Conservation (phyloP, 2,797 vertebrate species). For the Chaetodon trifasciatus region DNA sequence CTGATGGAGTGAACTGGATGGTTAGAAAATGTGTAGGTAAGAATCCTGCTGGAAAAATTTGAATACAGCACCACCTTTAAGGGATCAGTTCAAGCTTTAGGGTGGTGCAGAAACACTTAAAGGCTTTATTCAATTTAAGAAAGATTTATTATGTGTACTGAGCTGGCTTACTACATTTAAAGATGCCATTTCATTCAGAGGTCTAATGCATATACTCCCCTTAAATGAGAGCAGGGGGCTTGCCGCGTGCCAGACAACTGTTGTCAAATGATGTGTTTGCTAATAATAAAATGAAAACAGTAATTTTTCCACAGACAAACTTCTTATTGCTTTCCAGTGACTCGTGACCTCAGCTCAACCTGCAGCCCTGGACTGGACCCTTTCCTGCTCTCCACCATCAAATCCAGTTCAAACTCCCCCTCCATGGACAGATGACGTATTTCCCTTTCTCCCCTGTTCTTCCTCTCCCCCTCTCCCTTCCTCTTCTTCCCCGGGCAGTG, state of each 20-base stretch:
- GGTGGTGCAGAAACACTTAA: background rate
- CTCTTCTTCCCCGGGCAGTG: conserved; percentile 48
- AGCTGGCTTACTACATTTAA: background rate
- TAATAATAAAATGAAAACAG: background rate
- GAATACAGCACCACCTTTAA: background rate
- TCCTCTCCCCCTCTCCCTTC: conserved; percentile 7
- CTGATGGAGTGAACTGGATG: background rate
- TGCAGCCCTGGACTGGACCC: conserved; percentile 21
- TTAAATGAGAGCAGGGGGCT: background rate
- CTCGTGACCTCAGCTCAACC: conserved; percentile 46
- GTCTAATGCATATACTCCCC: background rate
- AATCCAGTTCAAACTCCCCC: conserved; percentile 15
- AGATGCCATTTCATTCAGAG: background rate
- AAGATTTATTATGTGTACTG: background rate
- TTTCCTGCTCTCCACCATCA: conserved; percentile 2
- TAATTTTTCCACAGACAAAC: background rate
- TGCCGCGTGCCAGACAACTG: background rate
- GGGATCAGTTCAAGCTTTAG: background rate
- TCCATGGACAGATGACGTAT: background rate
- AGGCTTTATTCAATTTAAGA: background rate
- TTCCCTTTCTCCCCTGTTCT: conserved; percentile 11
- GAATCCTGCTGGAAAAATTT: background rate
- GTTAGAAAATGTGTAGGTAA: background rate
- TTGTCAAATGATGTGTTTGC: background rate
- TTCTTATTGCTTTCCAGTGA: conserved; percentile 4